These are phyloP conservation scores for Arctia plantaginis DNA, from an alignment of 2,888 invertebrate species.

Conservation along the genomic window DNA sequence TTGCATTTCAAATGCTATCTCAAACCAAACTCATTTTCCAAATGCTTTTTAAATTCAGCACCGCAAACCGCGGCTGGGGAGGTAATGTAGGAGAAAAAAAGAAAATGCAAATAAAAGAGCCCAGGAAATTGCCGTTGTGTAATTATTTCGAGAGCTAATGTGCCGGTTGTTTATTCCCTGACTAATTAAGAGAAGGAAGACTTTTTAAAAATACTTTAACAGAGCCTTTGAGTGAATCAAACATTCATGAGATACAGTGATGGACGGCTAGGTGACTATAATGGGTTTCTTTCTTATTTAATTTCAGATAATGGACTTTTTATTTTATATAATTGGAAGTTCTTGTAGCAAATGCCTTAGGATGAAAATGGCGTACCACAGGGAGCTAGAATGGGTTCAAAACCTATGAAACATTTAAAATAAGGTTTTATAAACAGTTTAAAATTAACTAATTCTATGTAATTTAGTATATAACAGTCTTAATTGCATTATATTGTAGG, in stretches of 20 bases:
- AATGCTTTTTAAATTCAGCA: conserved; percentile 83
- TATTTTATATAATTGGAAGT: conserved; percentile 31
- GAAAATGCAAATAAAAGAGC: conserved; percentile 63
- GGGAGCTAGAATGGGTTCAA: conserved; percentile 39
- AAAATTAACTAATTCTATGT: too few relatives aligned
- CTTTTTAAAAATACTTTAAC: conserved; percentile 75
- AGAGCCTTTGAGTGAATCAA: conserved; percentile 76
- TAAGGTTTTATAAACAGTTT: not conserved
- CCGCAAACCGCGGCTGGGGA: conserved; percentile 72
- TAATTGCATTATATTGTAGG: not conserved
- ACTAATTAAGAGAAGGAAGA: conserved; percentile 84
- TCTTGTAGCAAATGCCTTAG: conserved; percentile 12
- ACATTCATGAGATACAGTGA: conserved; percentile 77
- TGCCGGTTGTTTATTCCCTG: conserved; percentile 84
- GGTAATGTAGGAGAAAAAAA: conserved; percentile 58
- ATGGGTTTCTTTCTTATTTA: conserved; percentile 24
- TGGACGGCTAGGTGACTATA: conserved; percentile 51
- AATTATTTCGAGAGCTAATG: conserved; percentile 85
- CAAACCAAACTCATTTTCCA: conserved; percentile 77
- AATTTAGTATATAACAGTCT: not conserved
- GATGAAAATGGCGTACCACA: conserved; percentile 44
- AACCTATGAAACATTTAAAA: not conserved
- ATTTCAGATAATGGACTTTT: conserved; percentile 49
- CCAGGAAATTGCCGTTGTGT: conserved; percentile 72
- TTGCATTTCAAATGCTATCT: conserved; percentile 66